Percentiles rank a stretch among this genome's conserved stretches.
Evolutionary conservation across 1,140 invertebrate species (phyloP).

Genomic region (Temnothorax nylanderi): DNA sequence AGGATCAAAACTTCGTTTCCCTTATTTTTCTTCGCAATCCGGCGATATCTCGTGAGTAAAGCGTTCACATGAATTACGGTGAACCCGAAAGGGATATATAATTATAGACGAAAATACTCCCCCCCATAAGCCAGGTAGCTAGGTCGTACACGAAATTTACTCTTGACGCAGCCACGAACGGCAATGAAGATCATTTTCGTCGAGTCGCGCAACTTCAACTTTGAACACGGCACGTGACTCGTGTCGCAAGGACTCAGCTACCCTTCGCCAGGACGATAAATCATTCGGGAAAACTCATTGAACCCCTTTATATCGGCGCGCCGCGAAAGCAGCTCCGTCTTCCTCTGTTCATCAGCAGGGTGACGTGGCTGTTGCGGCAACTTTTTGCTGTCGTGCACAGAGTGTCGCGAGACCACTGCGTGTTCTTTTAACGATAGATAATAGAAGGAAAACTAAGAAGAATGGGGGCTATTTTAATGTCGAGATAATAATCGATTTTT

Average conservation of each 20-base stretch:
- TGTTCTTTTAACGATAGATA: slow-evolving; percentile 26
- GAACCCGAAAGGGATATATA: background rate
- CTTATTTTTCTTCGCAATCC: slow-evolving; percentile 1
- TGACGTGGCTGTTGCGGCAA: slow-evolving; percentile 51
- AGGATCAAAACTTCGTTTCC: slow-evolving; percentile 9
- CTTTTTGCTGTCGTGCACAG: slow-evolving; percentile 37
- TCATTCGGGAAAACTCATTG: slow-evolving; percentile 43
- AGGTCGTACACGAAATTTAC: slow-evolving; percentile 4
- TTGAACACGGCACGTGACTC: slow-evolving; percentile 35
- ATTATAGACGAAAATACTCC: background rate
- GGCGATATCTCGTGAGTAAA: background rate
- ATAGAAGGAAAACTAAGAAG: slow-evolving; percentile 2
- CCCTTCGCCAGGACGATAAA: slow-evolving; percentile 46
- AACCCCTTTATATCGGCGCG: slow-evolving; percentile 47
- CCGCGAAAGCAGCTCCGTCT: slow-evolving; percentile 46
- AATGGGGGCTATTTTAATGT: slow-evolving; percentile 3
- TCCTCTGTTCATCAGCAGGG: slow-evolving; percentile 48
- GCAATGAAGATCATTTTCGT: slow-evolving; percentile 43
- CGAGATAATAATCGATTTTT: background rate
- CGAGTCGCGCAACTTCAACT: slow-evolving; percentile 44
- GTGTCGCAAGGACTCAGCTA: slow-evolving; percentile 40
- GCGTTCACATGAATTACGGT: background rate
- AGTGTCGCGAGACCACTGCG: background rate
- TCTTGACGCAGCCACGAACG: background rate
- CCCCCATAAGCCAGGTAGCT: background rate